Evolutionary conservation across 2,888 invertebrate genomes (phyloP).

Genomic region (Argyra leucocephala): DNA sequence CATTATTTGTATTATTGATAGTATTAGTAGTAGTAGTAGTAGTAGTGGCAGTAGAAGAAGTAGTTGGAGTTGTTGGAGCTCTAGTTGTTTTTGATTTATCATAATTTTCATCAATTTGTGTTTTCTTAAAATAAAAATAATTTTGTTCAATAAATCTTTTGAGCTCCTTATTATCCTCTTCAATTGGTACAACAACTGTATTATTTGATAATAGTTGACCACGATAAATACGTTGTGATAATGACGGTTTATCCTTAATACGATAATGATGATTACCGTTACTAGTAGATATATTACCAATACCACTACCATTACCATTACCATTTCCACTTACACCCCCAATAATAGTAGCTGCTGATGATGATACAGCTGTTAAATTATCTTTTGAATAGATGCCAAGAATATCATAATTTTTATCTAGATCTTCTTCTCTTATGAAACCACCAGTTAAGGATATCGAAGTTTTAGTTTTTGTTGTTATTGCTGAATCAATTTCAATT

Average conservation of each 20-base stretch:
- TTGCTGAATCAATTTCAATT: slow-evolving; percentile 13
- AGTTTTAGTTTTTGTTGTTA: slow-evolving; percentile 12
- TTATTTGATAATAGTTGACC: slow-evolving; percentile 26
- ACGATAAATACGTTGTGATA: slow-evolving; percentile 34
- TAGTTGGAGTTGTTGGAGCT: no score
- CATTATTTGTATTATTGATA: background rate
- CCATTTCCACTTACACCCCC: background rate
- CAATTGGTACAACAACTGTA: slow-evolving; percentile 35
- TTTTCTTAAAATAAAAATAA: slow-evolving; percentile 38
- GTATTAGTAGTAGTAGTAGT: background rate
- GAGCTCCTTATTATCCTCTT: slow-evolving; percentile 42
- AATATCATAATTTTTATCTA: slow-evolving; percentile 21
- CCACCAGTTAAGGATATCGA: slow-evolving; percentile 1
- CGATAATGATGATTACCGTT: background rate
- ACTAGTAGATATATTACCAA: background rate
- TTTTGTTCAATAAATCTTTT: slow-evolving; percentile 43
- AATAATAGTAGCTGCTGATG: background rate
- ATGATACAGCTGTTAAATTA: slow-evolving; percentile 22
- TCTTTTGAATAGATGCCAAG: slow-evolving; percentile 22
- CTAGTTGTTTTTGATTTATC: background rate
- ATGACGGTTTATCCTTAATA: background rate
- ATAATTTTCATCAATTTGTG: slow-evolving; percentile 29
- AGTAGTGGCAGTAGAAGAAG: background rate
- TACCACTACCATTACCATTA: background rate
- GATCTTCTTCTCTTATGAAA: background rate